phyloP scores from a whole-genome alignment of 2,888 invertebrate species.

The Formica aserva region DNA sequence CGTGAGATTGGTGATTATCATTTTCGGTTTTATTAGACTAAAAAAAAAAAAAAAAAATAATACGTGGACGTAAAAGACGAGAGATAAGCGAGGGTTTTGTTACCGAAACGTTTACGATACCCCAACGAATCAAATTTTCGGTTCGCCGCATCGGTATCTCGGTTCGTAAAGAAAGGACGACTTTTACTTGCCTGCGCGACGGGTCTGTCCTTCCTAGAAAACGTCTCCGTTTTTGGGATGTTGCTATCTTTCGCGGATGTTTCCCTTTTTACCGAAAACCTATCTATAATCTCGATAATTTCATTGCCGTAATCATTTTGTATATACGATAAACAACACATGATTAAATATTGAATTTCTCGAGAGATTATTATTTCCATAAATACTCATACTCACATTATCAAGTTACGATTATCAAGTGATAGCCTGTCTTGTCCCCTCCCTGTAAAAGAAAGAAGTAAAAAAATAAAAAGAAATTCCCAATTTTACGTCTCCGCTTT shows the following conservation, averaged over 20 bases:
- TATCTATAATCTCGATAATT: conserved; percentile 15
- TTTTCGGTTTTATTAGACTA: neutral
- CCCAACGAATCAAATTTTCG: conserved; percentile 22
- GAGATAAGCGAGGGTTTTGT: neutral
- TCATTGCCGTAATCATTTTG: neutral
- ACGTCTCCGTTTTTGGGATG: neutral
- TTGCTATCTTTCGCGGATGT: conserved; percentile 12
- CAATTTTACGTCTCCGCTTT: conserved; percentile 82
- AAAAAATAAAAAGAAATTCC: conserved; percentile 59
- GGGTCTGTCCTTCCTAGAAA: conserved; percentile 36
- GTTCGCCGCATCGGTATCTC: conserved; percentile 21
- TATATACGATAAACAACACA: neutral
- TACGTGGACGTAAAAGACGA: neutral
- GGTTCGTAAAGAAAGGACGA: neutral
- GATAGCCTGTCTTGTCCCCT: neutral
- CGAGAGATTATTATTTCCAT: neutral
- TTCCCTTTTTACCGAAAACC: neutral
- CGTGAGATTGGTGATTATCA: neutral
- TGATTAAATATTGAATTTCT: neutral
- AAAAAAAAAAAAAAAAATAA: too few relatives aligned
- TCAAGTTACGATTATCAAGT: conserved; percentile 8
- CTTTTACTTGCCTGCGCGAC: conserved; percentile 29
- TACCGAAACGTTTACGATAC: neutral
- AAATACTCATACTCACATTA: neutral
- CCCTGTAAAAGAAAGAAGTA: conserved; percentile 59